Base-by-base conservation (phyloP, 2,888 invertebrate species). In the Synanthedon andrenaeformis region DNA sequence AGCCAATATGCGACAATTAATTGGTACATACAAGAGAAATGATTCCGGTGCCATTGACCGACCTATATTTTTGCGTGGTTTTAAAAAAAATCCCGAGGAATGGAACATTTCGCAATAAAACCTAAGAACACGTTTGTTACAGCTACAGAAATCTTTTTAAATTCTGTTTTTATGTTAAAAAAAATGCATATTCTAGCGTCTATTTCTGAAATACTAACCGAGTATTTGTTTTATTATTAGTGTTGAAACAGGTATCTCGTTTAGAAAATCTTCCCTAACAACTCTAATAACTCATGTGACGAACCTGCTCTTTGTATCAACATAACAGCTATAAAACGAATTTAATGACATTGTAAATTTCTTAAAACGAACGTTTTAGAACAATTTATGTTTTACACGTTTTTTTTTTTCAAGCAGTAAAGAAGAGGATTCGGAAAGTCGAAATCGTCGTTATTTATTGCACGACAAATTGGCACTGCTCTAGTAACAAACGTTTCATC, bases 1-100 rank as follows among this genome's bases (percentile, higher is more conserved):
- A 64, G 73, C 75, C 79, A 80, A 73, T 69, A 61, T 63, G 63
- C 59, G 57, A 64, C 66, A 71, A 74, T 73, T 73, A 74, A 74
- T 71, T 56, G 62, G 56, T 41, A 62, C 60, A 60, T 64, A 62
- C 59, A 62, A 51, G 58, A 65, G 59, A 52, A 57, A 61, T 63
- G 52, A 61, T 64, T 56, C 54, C 54, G 61, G 63, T 67, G 78
- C 60, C 72, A 70, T 63, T 67, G 73, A 74, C 71, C 72, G 67
- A 62, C 62, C 64, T 61, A 65, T 55, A 61, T 64, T 58, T 61
- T 51, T 49, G 12, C 19, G 13, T 19, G 14, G 6, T 23, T 23
- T 17, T 17, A 19, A 19, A 50, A 17, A 6, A 50, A 50, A 19
- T 11, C 42, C 4, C 42, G 41, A 35, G 8, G 35, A 35, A 35